These are phyloP conservation scores for Bucco capensis DNA, from an alignment of 2,113 vertebrate genomes.

Conservation along the genomic window DNA sequence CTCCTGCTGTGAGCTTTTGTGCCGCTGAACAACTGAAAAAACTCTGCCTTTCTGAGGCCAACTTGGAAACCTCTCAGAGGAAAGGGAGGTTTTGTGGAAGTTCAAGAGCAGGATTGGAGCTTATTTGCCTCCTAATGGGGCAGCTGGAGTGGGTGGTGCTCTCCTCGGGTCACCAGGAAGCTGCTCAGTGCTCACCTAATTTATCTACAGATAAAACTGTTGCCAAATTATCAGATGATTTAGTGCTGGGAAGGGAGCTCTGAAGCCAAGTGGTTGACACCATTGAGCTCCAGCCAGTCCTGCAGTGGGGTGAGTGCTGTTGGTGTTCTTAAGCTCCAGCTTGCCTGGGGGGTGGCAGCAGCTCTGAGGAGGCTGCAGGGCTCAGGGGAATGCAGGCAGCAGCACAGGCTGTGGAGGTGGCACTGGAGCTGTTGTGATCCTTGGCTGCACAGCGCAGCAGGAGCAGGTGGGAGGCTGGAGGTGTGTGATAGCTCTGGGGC, in stretches of 20 bases:
- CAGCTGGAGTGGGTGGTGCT: not conserved
- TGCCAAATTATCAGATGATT: not conserved
- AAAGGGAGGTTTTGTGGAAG: not conserved
- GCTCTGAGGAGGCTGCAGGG: not conserved
- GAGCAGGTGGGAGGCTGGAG: not conserved
- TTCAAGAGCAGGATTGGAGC: not conserved
- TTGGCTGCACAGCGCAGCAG: not conserved
- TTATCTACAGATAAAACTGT: not conserved
- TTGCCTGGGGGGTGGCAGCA: not conserved
- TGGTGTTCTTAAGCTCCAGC: not conserved
- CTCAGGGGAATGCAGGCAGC: not conserved
- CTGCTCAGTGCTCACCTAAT: not conserved
- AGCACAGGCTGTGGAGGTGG: not conserved
- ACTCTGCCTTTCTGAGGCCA: not conserved
- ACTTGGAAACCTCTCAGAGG: not conserved
- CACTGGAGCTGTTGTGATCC: not conserved
- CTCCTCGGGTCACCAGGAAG: not conserved
- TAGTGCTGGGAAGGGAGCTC: not conserved
- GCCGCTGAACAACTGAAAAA: not conserved
- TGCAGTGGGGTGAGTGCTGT: rapidly evolving
- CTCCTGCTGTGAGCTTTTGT: not conserved
- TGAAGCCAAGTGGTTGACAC: not conserved
- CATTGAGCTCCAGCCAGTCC: rapidly evolving
- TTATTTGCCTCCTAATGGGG: not conserved
- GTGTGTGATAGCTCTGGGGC: not conserved